Conservation (phyloP, 2,888 invertebrate genomes). For the Cremastinae sp. region DNA sequence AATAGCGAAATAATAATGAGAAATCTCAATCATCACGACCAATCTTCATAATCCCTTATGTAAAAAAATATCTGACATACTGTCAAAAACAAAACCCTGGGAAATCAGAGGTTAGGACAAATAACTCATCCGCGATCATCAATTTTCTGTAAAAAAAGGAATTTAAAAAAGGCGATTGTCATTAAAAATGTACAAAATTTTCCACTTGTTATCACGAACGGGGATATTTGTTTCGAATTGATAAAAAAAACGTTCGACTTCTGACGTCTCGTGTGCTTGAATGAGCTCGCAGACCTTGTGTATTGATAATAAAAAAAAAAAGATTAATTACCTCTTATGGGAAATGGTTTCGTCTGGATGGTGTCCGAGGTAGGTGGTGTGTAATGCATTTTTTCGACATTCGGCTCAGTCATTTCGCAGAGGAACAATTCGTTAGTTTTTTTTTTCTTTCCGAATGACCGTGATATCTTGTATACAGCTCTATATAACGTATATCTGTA, state of each 20-base stretch:
- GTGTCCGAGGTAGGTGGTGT: conserved; percentile 90
- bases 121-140: too few species aligned
- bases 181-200: too few species aligned
- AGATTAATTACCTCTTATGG: conserved; percentile 87
- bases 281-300: background rate
- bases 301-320: conserved; percentile 27
- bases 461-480: background rate
- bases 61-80: too few species aligned
- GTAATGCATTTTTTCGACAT: conserved; percentile 74
- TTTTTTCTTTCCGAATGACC: conserved; percentile 1
- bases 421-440: background rate
- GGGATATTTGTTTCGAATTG: too few species aligned
- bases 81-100: too few species aligned
- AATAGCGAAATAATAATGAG: background rate
- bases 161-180: too few species aligned
- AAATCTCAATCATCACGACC: too few species aligned
- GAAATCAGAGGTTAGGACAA: too few species aligned
- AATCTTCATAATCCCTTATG: too few species aligned
- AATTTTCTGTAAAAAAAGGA: too few species aligned
- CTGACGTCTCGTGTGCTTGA: conserved; percentile 25
- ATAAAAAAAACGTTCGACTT: background rate
- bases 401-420: conserved; percentile 65
- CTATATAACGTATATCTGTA: conserved; percentile 8
- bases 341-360: conserved; percentile 94
- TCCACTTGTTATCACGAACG: too few species aligned